A percentile compares a stretch with the other conserved stretches of the same genome.
phyloP scores from a whole-genome alignment of 92 coral and sea anemone genomes.

The Plumapathes pennacea region DNA sequence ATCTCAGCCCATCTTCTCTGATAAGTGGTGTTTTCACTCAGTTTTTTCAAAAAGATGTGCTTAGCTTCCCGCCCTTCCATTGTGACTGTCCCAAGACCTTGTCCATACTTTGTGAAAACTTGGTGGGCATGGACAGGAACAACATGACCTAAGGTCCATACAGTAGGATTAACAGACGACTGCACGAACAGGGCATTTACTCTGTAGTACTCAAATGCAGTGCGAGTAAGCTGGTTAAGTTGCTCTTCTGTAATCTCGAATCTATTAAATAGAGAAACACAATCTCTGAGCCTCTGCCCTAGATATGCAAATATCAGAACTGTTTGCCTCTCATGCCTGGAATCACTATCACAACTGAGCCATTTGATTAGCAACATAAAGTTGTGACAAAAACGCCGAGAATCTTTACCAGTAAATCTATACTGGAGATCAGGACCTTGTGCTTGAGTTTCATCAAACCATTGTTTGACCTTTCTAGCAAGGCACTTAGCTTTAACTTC shows the following conservation, averaged over 20 bases:
- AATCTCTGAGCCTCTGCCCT: constrained; percentile 38
- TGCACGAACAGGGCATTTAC: constrained; percentile 54
- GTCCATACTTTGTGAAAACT: constrained; percentile 27
- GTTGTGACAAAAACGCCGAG: constrained; percentile 37
- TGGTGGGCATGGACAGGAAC: constrained; percentile 44
- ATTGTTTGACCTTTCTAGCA: constrained; percentile 33
- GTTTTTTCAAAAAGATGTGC: constrained; percentile 38
- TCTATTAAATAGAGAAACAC: constrained; percentile 29
- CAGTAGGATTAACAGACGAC: constrained; percentile 39
- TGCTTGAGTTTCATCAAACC: constrained; percentile 44
- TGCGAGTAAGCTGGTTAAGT: constrained; percentile 17
- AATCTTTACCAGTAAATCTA: constrained; percentile 32
- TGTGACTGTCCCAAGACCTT: constrained; percentile 48
- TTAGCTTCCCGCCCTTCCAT: constrained; percentile 60
- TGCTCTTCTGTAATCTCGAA: constrained; percentile 47
- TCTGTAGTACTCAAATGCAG: constrained; percentile 33
- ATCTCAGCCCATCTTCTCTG: constrained; percentile 48
- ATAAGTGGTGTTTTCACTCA: constrained; percentile 49
- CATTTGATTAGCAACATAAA: constrained; percentile 24
- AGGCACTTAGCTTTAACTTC: constrained; percentile 32
- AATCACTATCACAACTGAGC: constrained; percentile 38
- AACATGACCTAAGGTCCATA: constrained; percentile 46
- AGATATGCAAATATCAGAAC: constrained; percentile 37
- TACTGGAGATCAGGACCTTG: constrained; percentile 32
- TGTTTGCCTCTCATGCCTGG: constrained; percentile 25